These are phyloP conservation scores for Drosophila insularis DNA, from an alignment of 1,140 invertebrate species.

Conservation along the genomic window DNA sequence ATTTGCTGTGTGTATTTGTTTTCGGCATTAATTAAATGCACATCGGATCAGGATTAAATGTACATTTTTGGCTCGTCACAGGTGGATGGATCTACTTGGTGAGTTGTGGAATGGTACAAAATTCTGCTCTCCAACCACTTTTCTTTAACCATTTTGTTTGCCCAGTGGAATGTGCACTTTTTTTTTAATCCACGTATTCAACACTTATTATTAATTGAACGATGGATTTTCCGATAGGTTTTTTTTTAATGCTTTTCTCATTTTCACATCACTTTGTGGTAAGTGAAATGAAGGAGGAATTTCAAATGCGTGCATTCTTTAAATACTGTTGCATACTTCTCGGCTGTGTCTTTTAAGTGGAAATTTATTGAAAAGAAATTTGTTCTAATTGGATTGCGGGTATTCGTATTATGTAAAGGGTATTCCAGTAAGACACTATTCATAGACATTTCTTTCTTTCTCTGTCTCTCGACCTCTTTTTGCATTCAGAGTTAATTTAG, in stretches of 20 bases:
- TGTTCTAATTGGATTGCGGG: not conserved
- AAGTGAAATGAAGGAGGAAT: not conserved
- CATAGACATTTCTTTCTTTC: too few relatives aligned
- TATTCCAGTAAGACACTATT: not conserved
- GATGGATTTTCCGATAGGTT: constrained; percentile 23
- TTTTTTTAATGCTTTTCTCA: constrained; percentile 5
- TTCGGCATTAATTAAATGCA: constrained; percentile 73
- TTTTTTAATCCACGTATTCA: constrained; percentile 50
- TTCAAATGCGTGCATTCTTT: not conserved
- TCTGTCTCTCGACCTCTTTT: too few relatives aligned
- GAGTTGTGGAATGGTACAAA: constrained; percentile 14
- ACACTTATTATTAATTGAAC: constrained; percentile 57
- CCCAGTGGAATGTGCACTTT: constrained; percentile 46
- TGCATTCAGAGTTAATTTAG: too few relatives aligned
- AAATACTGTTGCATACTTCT: constrained; percentile 43
- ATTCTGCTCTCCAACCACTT: constrained; percentile 5
- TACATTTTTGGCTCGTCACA: constrained; percentile 50
- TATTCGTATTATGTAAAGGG: not conserved
- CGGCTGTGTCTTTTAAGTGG: not conserved
- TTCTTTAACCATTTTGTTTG: constrained; percentile 44
- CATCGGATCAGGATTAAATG: constrained; percentile 64
- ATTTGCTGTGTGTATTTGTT: constrained; percentile 54
- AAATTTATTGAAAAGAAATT: not conserved
- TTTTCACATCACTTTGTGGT: not conserved
- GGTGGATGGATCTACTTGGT: constrained; percentile 30